These are phyloP conservation scores for Agraylea sexmaculata DNA, from an alignment of 1,140 invertebrate genomes.

Conservation along the genomic window DNA sequence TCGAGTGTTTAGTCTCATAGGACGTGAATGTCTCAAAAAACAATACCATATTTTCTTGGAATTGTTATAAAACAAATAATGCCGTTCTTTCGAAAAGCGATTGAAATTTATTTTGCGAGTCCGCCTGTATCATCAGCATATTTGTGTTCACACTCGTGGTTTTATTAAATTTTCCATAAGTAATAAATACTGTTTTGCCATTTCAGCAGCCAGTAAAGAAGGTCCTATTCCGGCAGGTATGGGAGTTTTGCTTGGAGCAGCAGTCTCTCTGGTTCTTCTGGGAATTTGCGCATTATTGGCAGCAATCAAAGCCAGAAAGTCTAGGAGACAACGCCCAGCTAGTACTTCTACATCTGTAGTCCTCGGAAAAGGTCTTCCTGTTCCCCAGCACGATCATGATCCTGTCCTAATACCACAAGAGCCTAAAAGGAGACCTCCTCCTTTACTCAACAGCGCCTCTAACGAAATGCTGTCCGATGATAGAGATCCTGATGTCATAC, in stretches of 20 bases:
- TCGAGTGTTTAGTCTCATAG: too few relatives aligned
- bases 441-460: too few relatives aligned
- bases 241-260: conserved; percentile 13
- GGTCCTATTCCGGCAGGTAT: conserved; percentile 8
- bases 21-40: too few relatives aligned
- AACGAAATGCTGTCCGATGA: conserved; percentile 13
- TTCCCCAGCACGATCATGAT: not conserved
- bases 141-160: too few relatives aligned
- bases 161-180: not conserved
- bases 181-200: conserved; percentile 22
- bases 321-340: conserved; percentile 3
- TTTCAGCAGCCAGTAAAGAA: conserved; percentile 10
- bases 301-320: conserved; percentile 3
- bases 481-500: conserved; percentile 60
- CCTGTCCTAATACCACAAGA: not conserved
- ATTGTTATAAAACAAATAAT: too few relatives aligned
- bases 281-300: not conserved
- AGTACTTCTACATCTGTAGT: not conserved
- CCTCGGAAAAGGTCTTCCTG: conserved; percentile 13
- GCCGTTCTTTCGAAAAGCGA: too few relatives aligned
- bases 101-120: too few relatives aligned
- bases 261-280: conserved; percentile 14
- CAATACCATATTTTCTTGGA: too few relatives aligned
- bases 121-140: too few relatives aligned
- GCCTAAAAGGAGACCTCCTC: conserved; percentile 3